phyloP scores from a whole-genome alignment of 2,888 invertebrate species.

The Sepioteuthis lessoniana region DNA sequence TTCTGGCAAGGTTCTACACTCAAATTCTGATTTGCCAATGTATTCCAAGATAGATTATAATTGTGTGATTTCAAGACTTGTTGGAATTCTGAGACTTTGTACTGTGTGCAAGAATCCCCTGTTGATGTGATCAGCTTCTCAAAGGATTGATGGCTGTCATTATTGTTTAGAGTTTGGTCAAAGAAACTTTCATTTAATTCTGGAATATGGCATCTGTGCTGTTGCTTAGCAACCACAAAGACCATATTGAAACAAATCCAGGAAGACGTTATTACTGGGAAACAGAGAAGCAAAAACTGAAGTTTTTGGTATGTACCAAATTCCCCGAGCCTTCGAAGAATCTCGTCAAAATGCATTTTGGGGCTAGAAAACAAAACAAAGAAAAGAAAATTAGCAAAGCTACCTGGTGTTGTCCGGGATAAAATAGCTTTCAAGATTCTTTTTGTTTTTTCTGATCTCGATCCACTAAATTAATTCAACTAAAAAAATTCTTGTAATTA shows the following conservation, averaged over 20 bases:
- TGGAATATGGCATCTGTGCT: neutral
- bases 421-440: no score
- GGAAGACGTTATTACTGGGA: neutral
- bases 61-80: neutral
- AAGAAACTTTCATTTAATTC: neutral
- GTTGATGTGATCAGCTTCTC: neutral
- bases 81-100: neutral
- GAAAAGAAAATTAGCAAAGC: neutral
- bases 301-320: conserved; percentile 35
- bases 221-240: conserved; percentile 4
- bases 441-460: no score
- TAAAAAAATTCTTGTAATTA: no score
- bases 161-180: neutral
- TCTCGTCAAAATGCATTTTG: conserved; percentile 38
- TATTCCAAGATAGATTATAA: neutral
- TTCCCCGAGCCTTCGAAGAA: neutral
- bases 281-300: neutral
- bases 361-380: neutral
- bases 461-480: no score
- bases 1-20: neutral
- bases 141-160: neutral
- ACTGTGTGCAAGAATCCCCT: neutral
- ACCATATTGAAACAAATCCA: conserved; percentile 36
- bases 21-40: neutral
- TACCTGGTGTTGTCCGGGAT: no score